Evolutionary conservation across 2,113 vertebrate species (phyloP), one percentile per base, ranked within the genome.

Genomic region (Scomber scombrus): DNA sequence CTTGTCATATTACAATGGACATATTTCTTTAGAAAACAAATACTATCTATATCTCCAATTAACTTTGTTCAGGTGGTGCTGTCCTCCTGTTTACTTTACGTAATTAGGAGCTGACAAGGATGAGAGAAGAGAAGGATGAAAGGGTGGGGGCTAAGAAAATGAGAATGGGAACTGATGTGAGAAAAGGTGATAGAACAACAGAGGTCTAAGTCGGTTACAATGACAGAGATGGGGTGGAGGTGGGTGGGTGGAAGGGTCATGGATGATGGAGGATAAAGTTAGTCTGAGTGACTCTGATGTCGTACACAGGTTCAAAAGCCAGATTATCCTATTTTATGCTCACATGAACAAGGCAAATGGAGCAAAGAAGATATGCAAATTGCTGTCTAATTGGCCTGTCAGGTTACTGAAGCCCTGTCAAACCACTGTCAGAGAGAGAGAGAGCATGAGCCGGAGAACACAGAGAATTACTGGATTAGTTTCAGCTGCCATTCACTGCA

Each of bases 361-460:
- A 89, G 88, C 71, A 55, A 81, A 75, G 84, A 76, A 87, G 91
- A 93, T 94, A 95, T 95, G 93, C 90, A 95, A 94, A 95, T 94
- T 83, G 56, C 66, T 61, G 67, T 93, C 91, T 95, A 95, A 95
- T 95, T 94, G 91, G 91, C 90, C 91, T 93, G 94, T 95, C 94
- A 94, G 88, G 50, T 74, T 80, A 71, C 23, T 80, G 73, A 84
- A 71, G 72, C 51, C 82, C 86, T 86, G 92, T 94, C 92, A 90
- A 86, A 85, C 54, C 63, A 34, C 80, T 81, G 88, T 92, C 82
- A 85, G 84, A 80, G 70, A 68, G 66, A 66, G 82, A 73, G 56
- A 61, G 77, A 64, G 75, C 14, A 15, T 16, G 61, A 63, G 70
- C 26, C 2, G 49, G 54, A 81, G 78, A 87, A 85, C 54, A 85